Percentiles rank a stretch among this genome's conserved stretches.
Evolutionary conservation across 1,140 invertebrate species (phyloP).

Genomic region (Drosophila kanapiae): DNA sequence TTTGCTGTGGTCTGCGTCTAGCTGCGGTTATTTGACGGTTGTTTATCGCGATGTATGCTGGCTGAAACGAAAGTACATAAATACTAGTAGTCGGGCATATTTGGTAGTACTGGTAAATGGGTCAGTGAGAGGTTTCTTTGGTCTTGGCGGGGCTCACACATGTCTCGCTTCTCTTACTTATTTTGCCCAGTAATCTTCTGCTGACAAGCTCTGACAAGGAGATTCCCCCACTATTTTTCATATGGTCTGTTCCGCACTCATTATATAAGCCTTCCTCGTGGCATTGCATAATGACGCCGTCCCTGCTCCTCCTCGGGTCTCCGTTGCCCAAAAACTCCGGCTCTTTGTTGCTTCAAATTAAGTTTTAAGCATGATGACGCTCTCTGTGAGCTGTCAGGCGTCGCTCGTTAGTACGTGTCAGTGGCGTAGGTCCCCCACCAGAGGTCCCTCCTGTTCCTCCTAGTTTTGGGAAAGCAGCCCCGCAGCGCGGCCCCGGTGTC

Average conservation of each 20-base stretch:
- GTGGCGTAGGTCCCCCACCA: slow-evolving; percentile 33
- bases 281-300: slow-evolving; percentile 67
- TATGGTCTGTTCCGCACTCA: slow-evolving; percentile 33
- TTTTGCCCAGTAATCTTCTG: slow-evolving; percentile 27
- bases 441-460: neutral
- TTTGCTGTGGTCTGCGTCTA: slow-evolving; percentile 16
- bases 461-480: slow-evolving; percentile 1
- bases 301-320: neutral
- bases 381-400: slow-evolving; percentile 62
- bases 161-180: slow-evolving; percentile 28
- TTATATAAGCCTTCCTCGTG: slow-evolving; percentile 61
- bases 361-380: slow-evolving; percentile 67
- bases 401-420: slow-evolving; percentile 74
- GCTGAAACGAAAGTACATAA: slow-evolving; percentile 21
- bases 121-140: slow-evolving; percentile 37
- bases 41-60: neutral
- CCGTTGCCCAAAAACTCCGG: slow-evolving; percentile 5
- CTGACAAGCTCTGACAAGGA: slow-evolving; percentile 41
- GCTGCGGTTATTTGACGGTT: slow-evolving; percentile 23
- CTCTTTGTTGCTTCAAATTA: slow-evolving; percentile 67
- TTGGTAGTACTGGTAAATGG: slow-evolving; percentile 27
- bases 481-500: slow-evolving; percentile 11
- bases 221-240: slow-evolving; percentile 39
- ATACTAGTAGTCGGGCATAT: slow-evolving; percentile 9
- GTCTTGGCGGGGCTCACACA: slow-evolving; percentile 3